Conservation (phyloP, 2,888 invertebrate genomes). For the Scotopteryx bipunctaria region DNA sequence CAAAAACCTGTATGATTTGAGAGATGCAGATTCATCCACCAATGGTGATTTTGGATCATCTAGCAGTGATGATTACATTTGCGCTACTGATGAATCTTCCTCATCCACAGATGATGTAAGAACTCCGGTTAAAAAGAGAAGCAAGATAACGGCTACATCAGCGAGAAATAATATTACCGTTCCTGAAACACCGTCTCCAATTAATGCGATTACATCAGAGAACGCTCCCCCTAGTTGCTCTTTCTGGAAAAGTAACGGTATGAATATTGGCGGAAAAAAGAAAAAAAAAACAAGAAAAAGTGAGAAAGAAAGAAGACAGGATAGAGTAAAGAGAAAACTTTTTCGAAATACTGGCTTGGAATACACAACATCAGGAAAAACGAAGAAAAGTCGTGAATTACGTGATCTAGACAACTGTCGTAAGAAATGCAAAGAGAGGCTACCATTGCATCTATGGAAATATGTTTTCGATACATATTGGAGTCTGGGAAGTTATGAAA, state of each 20-base stretch:
- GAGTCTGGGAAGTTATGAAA: no score
- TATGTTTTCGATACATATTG: no score
- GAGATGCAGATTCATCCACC: slow-evolving; percentile 18
- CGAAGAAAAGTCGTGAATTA: no score
- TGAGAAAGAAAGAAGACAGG: background rate
- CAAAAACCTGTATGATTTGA: slow-evolving; percentile 19
- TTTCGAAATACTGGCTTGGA: no score
- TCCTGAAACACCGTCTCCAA: background rate
- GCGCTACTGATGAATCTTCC: slow-evolving; percentile 22
- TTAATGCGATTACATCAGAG: background rate
- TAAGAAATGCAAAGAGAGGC: no score
- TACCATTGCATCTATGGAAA: no score
- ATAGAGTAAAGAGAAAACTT: no score
- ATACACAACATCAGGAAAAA: no score
- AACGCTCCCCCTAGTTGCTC: background rate
- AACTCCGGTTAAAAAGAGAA: slow-evolving; percentile 18
- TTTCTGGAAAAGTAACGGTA: background rate
- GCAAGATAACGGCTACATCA: slow-evolving; percentile 19
- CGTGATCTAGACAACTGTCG: no score
- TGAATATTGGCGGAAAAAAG: background rate
- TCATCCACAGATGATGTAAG: slow-evolving; percentile 26
- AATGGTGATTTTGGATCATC: slow-evolving; percentile 28
- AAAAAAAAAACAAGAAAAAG: background rate
- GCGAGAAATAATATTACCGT: slow-evolving; percentile 1
- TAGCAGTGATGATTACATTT: slow-evolving; percentile 27